Conservation (phyloP, 1,140 invertebrate species). For the Drosophila leontia region DNA sequence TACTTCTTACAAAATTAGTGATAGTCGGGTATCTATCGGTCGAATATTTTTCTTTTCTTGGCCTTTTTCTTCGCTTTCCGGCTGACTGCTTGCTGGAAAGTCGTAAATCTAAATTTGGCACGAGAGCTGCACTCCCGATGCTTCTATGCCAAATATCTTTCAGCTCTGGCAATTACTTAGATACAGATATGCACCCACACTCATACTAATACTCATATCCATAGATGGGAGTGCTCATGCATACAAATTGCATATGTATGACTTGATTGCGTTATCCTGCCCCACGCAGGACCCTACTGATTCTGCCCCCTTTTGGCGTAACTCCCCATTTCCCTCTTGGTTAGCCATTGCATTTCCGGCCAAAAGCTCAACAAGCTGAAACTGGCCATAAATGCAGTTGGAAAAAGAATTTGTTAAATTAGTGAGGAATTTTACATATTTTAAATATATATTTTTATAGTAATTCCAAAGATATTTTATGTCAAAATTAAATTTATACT, state of each 20-base stretch:
- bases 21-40: background rate
- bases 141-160: conserved; percentile 38
- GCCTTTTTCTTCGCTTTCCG: conserved; percentile 7
- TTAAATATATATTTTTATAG: too few species aligned
- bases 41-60: background rate
- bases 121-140: conserved; percentile 30
- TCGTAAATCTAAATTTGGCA: conserved; percentile 71
- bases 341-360: conserved; percentile 61
- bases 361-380: conserved; percentile 36
- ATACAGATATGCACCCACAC: conserved; percentile 13
- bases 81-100: conserved; percentile 38
- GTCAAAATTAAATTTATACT: too few species aligned
- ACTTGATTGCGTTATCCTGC: conserved; percentile 52
- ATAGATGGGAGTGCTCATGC: conserved; percentile 29
- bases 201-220: background rate
- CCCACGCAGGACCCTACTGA: background rate
- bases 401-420: background rate
- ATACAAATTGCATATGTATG: conserved; percentile 52
- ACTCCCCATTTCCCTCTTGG: conserved; percentile 30
- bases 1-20: background rate
- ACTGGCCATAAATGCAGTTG: conserved; percentile 22
- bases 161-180: conserved; percentile 22
- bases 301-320: background rate
- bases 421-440: too few species aligned
- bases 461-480: too few species aligned